These are phyloP conservation scores for Nasonia giraulti DNA, from an alignment of 1,140 invertebrate genomes.

Conservation along the genomic window DNA sequence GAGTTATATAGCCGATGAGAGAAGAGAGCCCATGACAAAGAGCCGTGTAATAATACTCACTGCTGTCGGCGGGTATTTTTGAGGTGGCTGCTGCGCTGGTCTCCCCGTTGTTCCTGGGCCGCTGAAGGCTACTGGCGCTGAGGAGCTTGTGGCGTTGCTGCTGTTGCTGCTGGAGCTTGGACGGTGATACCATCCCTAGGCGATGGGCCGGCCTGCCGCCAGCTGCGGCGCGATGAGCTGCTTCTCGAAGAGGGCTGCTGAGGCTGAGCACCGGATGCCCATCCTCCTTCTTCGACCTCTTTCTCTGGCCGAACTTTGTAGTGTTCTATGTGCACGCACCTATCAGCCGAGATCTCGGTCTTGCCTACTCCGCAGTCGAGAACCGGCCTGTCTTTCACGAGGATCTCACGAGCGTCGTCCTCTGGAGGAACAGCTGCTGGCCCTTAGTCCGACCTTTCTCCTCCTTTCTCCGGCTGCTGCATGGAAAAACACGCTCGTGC, in stretches of 20 bases:
- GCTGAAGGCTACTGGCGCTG: background rate
- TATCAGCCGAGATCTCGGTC: background rate
- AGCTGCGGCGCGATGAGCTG: conserved; percentile 11
- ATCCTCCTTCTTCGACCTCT: conserved; percentile 7
- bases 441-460: background rate
- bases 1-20: background rate
- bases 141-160: background rate
- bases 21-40: too few species aligned
- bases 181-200: conserved; percentile 73
- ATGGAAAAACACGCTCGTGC: background rate
- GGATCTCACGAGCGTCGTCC: background rate
- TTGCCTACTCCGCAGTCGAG: background rate
- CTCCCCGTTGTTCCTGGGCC: conserved; percentile 8
- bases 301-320: background rate
- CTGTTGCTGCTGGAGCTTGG: conserved; percentile 66
- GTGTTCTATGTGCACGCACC: too few species aligned
- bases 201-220: conserved; percentile 52
- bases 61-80: background rate
- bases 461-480: background rate
- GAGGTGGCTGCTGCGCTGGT: background rate
- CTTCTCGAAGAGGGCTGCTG: conserved; percentile 30
- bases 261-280: conserved; percentile 15
- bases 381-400: background rate
- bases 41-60: conserved; percentile 19
- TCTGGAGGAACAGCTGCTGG: background rate